Conservation (phyloP, 2,113 vertebrate genomes). For the Charina bottae region DNA sequence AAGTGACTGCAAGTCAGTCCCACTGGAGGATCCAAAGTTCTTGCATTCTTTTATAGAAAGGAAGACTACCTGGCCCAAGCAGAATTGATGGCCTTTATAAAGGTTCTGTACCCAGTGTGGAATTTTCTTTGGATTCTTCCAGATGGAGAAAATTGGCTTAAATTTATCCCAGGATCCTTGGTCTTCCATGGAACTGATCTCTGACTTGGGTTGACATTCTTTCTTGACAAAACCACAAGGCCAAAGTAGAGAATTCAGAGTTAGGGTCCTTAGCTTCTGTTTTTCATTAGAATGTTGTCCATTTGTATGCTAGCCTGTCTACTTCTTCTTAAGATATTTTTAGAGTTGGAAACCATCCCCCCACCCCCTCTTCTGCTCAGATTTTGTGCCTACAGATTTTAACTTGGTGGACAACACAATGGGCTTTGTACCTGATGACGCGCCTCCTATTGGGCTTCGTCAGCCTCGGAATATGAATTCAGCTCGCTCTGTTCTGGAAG, state of each 20-base stretch:
- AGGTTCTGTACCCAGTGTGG: background rate
- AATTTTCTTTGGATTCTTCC: background rate
- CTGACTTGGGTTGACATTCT: background rate
- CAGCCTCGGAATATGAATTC: slow-evolving; percentile 10
- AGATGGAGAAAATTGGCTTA: background rate
- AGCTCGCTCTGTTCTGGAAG: background rate
- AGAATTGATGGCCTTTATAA: background rate
- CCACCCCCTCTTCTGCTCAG: background rate
- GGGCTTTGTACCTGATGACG: background rate
- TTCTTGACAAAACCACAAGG: background rate
- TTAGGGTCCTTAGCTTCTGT: background rate
- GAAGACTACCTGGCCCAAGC: background rate
- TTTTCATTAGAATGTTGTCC: background rate
- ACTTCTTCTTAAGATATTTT: background rate
- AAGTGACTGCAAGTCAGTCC: background rate
- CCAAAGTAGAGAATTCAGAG: background rate
- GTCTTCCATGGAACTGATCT: background rate
- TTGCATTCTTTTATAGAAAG: background rate
- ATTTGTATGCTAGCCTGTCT: background rate
- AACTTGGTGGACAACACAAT: background rate
- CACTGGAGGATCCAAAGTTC: background rate
- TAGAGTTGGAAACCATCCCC: background rate
- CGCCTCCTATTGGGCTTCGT: background rate
- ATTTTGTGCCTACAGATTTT: background rate
- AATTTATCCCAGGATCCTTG: background rate